Percentiles rank a stretch among this genome's conserved stretches.
Evolutionary conservation across 2,113 vertebrate species (phyloP).

Genomic region (Phodopus roborovskii): DNA sequence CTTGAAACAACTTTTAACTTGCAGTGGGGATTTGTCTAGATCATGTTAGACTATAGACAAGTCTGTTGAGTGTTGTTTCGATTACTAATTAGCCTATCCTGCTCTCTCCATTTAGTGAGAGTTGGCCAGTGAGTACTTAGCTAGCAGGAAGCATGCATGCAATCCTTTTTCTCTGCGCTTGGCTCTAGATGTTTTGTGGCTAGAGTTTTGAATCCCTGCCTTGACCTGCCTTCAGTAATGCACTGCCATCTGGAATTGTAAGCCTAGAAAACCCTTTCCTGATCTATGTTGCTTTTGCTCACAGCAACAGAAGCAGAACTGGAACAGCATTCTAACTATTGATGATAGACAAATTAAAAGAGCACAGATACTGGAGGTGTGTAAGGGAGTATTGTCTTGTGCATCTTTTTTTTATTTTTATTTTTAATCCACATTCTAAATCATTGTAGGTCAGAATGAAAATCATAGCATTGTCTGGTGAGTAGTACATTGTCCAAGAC

Average conservation of each 20-base stretch:
- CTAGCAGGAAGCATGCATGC: too few species aligned
- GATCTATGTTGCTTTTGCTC: background rate
- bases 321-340: background rate
- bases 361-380: background rate
- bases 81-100: background rate
- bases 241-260: too few species aligned
- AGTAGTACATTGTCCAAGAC: background rate
- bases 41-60: background rate
- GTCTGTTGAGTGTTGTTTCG: background rate
- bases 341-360: background rate
- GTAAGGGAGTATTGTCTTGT: background rate
- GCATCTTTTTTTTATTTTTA: background rate
- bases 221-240: too few species aligned
- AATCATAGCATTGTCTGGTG: background rate
- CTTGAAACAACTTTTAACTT: too few species aligned
- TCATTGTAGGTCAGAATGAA: background rate
- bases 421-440: background rate
- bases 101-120: background rate
- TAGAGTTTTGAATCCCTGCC: background rate
- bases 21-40: background rate
- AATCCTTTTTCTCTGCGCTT: background rate
- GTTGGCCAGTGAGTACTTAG: background rate
- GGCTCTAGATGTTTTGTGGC: background rate
- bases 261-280: background rate
- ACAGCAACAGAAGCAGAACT: background rate